Conservation (phyloP, 2,113 vertebrate species). For the Oenanthe oenanthe region DNA sequence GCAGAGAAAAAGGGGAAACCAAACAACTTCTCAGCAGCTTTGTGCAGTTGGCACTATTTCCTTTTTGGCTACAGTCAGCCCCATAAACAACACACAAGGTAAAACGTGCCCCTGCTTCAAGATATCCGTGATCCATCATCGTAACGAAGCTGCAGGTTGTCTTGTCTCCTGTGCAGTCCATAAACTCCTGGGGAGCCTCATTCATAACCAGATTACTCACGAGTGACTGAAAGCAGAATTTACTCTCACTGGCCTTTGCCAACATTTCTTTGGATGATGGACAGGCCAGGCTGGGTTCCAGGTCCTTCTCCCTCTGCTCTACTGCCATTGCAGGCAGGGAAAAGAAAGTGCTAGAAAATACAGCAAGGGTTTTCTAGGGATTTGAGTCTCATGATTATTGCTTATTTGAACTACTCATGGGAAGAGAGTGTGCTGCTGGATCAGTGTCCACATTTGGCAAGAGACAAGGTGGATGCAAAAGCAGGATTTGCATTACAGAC, state of each 20-base stretch:
- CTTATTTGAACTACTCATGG: not conserved
- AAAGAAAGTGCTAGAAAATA: not conserved
- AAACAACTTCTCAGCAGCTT: not conserved
- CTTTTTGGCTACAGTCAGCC: not conserved
- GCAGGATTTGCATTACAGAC: not conserved
- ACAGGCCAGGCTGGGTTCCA: not conserved
- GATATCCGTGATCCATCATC: not conserved
- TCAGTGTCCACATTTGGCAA: not conserved
- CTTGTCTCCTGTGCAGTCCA: not conserved
- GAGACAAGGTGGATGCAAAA: not conserved
- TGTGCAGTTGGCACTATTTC: not conserved
- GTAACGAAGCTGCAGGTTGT: slow-evolving; percentile 11
- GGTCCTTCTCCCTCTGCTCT: not conserved
- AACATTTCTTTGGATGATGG: slow-evolving; percentile 4
- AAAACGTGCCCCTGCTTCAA: not conserved
- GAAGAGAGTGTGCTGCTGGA: not conserved
- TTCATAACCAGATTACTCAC: slow-evolving; percentile 33
- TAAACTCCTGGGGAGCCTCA: slow-evolving; percentile 38
- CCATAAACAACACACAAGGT: not conserved
- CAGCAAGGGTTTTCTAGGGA: not conserved
- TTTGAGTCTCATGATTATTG: not conserved
- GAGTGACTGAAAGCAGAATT: slow-evolving; percentile 32
- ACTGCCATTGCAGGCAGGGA: not conserved
- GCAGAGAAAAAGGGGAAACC: not conserved
- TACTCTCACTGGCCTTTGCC: not conserved